These are phyloP conservation scores for Cybosia mesomella DNA, from an alignment of 2,888 invertebrate genomes.

Conservation along the genomic window DNA sequence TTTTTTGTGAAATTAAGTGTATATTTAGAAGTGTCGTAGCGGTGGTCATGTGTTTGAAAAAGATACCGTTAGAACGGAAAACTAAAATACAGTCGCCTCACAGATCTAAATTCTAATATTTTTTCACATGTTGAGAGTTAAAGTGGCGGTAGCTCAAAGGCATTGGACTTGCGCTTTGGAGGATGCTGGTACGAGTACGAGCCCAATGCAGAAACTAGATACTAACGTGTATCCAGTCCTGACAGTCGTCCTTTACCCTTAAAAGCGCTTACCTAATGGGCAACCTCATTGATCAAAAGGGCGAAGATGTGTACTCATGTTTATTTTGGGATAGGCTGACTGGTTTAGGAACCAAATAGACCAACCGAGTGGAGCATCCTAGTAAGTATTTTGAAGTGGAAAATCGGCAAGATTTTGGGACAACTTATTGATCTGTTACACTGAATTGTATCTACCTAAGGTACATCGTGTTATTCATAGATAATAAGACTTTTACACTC, in stretches of 20 bases:
- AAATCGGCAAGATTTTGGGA: no score
- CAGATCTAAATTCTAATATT: not conserved
- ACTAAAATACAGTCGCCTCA: not conserved
- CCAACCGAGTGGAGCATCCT: not conserved
- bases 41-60: slow-evolving; percentile 12
- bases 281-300: not conserved
- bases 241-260: not conserved
- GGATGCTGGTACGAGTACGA: no score
- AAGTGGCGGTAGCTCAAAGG: no score
- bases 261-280: not conserved
- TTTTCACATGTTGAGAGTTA: no score
- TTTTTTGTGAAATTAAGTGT: slow-evolving; percentile 18
- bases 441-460: no score
- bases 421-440: no score
- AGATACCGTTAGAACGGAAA: slow-evolving; percentile 3
- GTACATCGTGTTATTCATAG: no score
- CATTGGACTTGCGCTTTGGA: no score
- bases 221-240: no score
- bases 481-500: no score
- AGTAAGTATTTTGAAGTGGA: no score
- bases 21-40: slow-evolving; percentile 9
- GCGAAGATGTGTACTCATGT: no score
- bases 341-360: not conserved
- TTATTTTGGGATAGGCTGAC: not conserved
- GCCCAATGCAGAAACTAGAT: not conserved